phyloP scores from a whole-genome alignment of 2,888 invertebrate genomes.

The Drosophila imparisetae region DNA sequence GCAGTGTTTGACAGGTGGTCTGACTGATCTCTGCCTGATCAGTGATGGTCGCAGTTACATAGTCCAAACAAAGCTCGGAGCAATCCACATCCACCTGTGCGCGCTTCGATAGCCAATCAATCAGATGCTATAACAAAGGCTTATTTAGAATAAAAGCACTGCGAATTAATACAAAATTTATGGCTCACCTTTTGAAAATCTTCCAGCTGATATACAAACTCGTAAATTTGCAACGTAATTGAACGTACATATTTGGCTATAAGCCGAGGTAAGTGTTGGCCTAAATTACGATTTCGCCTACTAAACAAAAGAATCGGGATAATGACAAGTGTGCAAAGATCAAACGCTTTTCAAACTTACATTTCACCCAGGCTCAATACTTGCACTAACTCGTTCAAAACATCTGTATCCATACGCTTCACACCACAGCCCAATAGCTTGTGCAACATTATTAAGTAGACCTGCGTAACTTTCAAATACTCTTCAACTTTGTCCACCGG shows the following conservation, averaged over 20 bases:
- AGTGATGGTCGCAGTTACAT: slow-evolving; percentile 35
- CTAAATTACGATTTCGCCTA: slow-evolving; percentile 12
- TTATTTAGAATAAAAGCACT: not conserved
- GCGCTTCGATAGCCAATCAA: slow-evolving; percentile 5
- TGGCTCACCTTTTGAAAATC: slow-evolving; percentile 51
- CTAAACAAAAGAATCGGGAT: slow-evolving; percentile 34
- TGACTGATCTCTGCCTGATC: slow-evolving; percentile 24
- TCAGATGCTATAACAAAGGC: slow-evolving; percentile 44
- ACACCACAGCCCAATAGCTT: slow-evolving; percentile 47
- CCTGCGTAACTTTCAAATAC: slow-evolving; percentile 61
- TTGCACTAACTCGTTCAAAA: slow-evolving; percentile 40
- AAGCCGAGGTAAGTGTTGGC: slow-evolving; percentile 22
- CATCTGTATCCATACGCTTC: slow-evolving; percentile 73
- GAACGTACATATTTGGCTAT: slow-evolving; percentile 47
- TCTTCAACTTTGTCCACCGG: slow-evolving; percentile 55
- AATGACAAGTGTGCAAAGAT: not conserved
- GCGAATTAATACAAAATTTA: not conserved
- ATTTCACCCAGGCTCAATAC: slow-evolving; percentile 33
- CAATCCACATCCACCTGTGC: slow-evolving; percentile 2
- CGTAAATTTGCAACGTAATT: slow-evolving; percentile 39
- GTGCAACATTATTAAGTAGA: slow-evolving; percentile 64
- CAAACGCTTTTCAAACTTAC: slow-evolving; percentile 22
- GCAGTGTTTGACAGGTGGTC: slow-evolving; percentile 29
- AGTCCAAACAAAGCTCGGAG: slow-evolving; percentile 47
- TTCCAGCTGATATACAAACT: slow-evolving; percentile 51